Base-by-base conservation (phyloP, 2,888 invertebrate genomes). In the Netelia melanura region DNA sequence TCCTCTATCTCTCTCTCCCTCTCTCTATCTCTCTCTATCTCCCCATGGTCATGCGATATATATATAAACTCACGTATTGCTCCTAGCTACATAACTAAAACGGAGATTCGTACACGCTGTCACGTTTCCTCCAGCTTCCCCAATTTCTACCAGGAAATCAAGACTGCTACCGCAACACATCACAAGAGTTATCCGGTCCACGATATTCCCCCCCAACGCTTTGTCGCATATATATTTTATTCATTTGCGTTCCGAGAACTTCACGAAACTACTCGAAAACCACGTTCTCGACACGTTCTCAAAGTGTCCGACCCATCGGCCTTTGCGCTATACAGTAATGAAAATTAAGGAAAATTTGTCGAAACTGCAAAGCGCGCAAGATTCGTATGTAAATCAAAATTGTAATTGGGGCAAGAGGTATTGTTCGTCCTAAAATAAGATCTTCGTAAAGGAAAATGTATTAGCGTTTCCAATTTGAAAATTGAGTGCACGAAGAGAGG, bases 71-170 rank as follows among this genome's bases (percentile, higher is more conserved):
- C 30, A 30, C 3, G 5, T 30, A 30, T 30, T 30, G 5, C 30
- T 30, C 30, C 30, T 30, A 3, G 44, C 61, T 23, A 61, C 62
- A 25, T 25, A 5, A 23, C 25, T 48, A 9, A 30, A 30, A 5
- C 5, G 30, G 9, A 23, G 30, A 52, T 62, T 65, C 17, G 9
- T 43, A 25, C 30, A 71, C 38, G 17, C 21, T 30, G 43, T 68
- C 44, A 43, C 44, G 61, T 43, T 74, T 21, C 67, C 48, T 65
- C 23, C 21, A 6, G 58, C 9, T 9, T 58, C 30, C 25, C 43
- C 64, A 65, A 75, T 68, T 81, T 75, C 68, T 75, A 48, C 67
- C 74, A 58, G 81, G 81, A 81, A 81, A 81, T 75, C 81, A 75
- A 67, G 68, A 38, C 58, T 74, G 67, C 65, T 58, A 71, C 54